Evolutionary conservation across 1,140 invertebrate genomes (phyloP), one percentile per base, ranked within the genome.

Genomic region (Drosophila nebulosa): DNA sequence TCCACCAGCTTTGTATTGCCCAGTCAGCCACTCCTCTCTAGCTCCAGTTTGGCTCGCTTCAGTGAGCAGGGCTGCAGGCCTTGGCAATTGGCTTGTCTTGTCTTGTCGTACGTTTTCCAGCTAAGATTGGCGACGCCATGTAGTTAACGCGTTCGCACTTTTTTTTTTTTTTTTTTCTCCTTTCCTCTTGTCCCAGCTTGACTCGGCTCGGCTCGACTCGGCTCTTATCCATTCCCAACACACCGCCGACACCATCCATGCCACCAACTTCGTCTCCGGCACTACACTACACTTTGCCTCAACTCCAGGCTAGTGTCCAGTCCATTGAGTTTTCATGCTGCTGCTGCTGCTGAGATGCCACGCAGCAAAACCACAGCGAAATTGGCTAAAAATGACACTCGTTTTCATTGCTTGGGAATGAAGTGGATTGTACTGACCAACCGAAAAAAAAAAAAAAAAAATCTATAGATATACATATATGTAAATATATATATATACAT

Each of bases 351-450:
- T 42, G 39, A 12, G 39, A 46, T 46, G 80, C 80, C 80, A 85
- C 80, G 81, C 81, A 86, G n/a, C n/a, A n/a, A n/a, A 46, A 86
- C 76, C 79, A 77, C 81, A 86, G 74, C 80, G 69, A 86, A 85
- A 85, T 85, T 85, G 80, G 80, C 80, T 86, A 85, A 85, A 85
- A 85, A 85, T 85, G 80, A 85, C 80, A 85, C 80, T 86, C 77
- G 80, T 86, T 85, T 85, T 83, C 71, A 75, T 57, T 66, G 75
- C 36, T 12, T 22, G 27, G 24, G 52, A 6, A 14, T 35, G 50
- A 32, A 36, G 18, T 35, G 16, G 24, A n/a, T n/a, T n/a, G n/a
- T n/a, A n/a, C n/a, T n/a, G n/a, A n/a, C n/a, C n/a, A n/a, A n/a
- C n/a, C n/a, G n/a, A n/a, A 58, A 24, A 24, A 4, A 32, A 32